phyloP scores from a whole-genome alignment of 2,113 vertebrate genomes.

The Erythrolamprus reginae region DNA sequence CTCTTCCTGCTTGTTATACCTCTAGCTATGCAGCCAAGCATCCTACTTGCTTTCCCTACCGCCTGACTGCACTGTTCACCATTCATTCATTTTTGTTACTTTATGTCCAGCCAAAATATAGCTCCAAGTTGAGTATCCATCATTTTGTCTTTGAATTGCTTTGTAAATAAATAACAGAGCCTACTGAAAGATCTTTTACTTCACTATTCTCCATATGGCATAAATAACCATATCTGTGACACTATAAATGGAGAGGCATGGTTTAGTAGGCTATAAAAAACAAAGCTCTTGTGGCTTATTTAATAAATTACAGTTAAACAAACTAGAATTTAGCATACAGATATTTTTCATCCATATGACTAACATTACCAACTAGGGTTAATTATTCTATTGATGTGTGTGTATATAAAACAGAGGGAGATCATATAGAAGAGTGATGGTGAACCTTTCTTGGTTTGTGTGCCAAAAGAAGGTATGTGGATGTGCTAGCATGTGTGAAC shows the following conservation, averaged over 20 bases:
- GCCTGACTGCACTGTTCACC: no score
- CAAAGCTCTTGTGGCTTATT: background rate
- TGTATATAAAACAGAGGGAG: background rate
- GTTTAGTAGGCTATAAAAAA: background rate
- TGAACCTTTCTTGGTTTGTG: no score
- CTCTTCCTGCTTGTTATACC: no score
- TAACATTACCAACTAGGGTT: background rate
- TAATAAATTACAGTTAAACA: background rate
- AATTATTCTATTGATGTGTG: background rate
- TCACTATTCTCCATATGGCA: background rate
- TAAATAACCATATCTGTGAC: background rate
- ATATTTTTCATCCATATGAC: background rate
- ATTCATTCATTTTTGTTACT: background rate
- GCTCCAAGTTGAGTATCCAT: background rate
- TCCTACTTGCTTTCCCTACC: no score
- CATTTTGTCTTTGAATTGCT: background rate
- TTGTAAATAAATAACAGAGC: background rate
- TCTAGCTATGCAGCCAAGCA: no score
- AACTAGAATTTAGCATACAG: background rate
- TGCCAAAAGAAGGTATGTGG: no score
- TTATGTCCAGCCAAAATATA: background rate
- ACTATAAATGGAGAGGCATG: background rate
- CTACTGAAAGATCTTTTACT: background rate
- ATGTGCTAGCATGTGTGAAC: no score
- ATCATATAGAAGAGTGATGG: background rate